Conservation (phyloP, 1,140 invertebrate species). For the Drosophila suzukii region DNA sequence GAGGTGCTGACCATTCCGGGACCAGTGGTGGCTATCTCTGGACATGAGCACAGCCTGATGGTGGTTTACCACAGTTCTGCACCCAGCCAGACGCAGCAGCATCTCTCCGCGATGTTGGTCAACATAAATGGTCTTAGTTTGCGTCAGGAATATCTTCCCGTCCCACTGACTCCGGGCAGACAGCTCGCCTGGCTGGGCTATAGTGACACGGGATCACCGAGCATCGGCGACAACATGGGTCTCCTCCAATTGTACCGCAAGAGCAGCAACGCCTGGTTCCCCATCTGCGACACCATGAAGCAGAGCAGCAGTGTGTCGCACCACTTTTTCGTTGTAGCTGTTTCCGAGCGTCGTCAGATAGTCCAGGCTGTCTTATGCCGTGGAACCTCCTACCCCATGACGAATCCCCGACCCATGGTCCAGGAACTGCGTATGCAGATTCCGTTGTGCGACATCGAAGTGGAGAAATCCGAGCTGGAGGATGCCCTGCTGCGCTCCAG, state of each 20-base stretch:
- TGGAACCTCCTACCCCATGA: constrained; percentile 93
- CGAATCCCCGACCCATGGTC: constrained; percentile 93
- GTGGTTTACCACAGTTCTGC: constrained; percentile 90
- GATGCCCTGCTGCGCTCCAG: constrained; percentile 87
- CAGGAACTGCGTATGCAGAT: constrained; percentile 89
- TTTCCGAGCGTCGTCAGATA: constrained; percentile 91
- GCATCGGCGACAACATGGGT: constrained; percentile 88
- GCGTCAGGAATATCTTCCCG: constrained; percentile 59
- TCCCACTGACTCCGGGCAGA: constrained; percentile 90
- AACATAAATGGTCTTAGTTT: constrained; percentile 73
- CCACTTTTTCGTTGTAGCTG: constrained; percentile 92
- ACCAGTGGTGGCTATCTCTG: constrained; percentile 87
- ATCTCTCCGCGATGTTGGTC: constrained; percentile 86
- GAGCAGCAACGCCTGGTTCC: constrained; percentile 90
- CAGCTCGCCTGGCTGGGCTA: constrained; percentile 93
- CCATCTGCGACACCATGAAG: constrained; percentile 89
- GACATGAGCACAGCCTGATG: constrained; percentile 89
- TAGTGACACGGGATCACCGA: constrained; percentile 91
- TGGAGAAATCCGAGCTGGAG: constrained; percentile 88
- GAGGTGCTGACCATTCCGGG: constrained; percentile 91
- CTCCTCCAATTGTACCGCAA: constrained; percentile 88
- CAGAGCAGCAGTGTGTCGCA: constrained; percentile 89
- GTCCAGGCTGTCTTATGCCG: constrained; percentile 94
- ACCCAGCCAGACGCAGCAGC: constrained; percentile 85
- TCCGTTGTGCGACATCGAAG: constrained; percentile 92